These are phyloP conservation scores for Brachionus rubens DNA, from an alignment of 1,140 invertebrate genomes.

Conservation along the genomic window DNA sequence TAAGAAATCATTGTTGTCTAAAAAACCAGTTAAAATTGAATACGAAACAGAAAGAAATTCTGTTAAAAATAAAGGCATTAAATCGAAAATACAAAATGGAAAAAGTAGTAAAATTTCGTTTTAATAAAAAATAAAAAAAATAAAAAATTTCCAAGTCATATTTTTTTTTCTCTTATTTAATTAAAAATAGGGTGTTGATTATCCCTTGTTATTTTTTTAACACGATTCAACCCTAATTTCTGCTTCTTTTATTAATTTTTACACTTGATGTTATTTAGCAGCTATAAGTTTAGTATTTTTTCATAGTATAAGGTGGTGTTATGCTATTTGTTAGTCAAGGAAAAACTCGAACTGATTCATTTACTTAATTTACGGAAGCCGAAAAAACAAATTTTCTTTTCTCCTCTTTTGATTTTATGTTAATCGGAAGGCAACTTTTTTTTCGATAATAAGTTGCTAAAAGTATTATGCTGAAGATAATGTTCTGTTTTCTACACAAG, in stretches of 20 bases:
- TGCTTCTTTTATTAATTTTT: neutral
- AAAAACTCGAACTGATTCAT: too few species aligned
- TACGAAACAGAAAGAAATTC: constrained; percentile 42
- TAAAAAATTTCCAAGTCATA: neutral
- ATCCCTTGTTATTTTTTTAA: neutral
- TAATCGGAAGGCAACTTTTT: too few species aligned
- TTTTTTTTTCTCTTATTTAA: neutral
- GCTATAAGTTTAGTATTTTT: too few species aligned
- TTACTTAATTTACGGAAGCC: too few species aligned
- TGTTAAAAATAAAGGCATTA: constrained; percentile 4
- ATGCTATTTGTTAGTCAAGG: too few species aligned
- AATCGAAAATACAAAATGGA: neutral
- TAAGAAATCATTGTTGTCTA: neutral
- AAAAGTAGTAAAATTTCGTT: constrained; percentile 1
- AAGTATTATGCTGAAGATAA: too few species aligned
- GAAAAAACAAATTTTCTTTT: too few species aligned
- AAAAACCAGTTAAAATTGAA: constrained; percentile 45
- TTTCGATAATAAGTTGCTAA: too few species aligned
- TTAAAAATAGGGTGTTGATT: neutral
- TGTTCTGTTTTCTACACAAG: too few species aligned
- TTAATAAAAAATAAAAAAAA: constrained; percentile 3
- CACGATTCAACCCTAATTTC: neutral
- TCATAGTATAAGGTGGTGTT: too few species aligned
- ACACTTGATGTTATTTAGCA: neutral
- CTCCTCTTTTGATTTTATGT: too few species aligned